These are phyloP conservation scores for Pelecanus crispus DNA, from an alignment of 2,113 vertebrate species.

Conservation along the genomic window DNA sequence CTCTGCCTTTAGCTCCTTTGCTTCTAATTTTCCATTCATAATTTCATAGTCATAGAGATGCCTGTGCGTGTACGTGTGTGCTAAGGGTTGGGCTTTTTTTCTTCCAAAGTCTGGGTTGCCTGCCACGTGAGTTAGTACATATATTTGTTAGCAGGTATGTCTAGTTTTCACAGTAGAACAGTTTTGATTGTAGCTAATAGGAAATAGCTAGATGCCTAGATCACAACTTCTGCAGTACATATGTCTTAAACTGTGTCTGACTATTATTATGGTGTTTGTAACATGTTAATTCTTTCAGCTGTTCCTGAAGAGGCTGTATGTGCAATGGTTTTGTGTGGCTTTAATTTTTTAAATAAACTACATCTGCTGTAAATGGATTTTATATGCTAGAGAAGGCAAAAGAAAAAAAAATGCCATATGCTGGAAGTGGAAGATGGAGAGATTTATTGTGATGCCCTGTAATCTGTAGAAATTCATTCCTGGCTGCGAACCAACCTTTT, in stretches of 20 bases:
- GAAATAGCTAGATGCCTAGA: background rate
- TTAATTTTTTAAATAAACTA: background rate
- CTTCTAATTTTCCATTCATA: background rate
- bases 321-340: background rate
- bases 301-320: background rate
- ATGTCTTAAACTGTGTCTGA: background rate
- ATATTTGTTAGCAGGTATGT: background rate
- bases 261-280: background rate
- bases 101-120: background rate
- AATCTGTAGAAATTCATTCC: background rate
- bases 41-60: background rate
- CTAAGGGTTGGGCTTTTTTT: background rate
- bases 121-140: accelerated
- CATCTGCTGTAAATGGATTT: background rate
- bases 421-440: background rate
- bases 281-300: background rate
- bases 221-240: background rate
- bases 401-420: background rate
- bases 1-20: background rate
- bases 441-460: background rate
- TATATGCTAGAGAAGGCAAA: background rate
- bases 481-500: background rate
- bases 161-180: background rate
- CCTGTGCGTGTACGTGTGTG: background rate
- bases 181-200: background rate